Conservation (phyloP, 2,113 vertebrate species). For the Apodemus sylvaticus region DNA sequence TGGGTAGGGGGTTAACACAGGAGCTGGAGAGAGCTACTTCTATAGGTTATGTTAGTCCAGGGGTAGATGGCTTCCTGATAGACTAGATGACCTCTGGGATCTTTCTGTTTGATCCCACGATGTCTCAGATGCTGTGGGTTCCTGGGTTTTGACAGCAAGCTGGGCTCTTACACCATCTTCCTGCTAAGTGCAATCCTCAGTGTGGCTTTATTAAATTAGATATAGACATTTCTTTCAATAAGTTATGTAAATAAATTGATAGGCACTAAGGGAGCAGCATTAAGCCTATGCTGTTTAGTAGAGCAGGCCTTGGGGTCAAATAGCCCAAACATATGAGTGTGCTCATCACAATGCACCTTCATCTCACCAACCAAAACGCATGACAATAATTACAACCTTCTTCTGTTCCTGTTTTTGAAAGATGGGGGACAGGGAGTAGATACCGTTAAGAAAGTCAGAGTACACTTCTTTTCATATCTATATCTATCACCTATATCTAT, state of each 20-base stretch:
- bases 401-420: background rate
- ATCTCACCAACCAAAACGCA: background rate
- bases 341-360: background rate
- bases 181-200: background rate
- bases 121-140: background rate
- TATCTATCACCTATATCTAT: background rate
- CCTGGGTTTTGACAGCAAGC: background rate
- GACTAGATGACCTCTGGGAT: background rate
- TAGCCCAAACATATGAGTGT: background rate
- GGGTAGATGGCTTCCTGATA: background rate
- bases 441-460: background rate
- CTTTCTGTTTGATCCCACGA: background rate
- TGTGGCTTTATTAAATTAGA: constrained; percentile 25
- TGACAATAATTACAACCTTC: background rate
- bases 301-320: background rate
- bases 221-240: constrained; percentile 43
- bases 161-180: background rate
- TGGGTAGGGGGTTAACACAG: background rate
- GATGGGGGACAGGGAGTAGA: background rate
- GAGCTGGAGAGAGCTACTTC: background rate
- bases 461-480: background rate
- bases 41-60: background rate
- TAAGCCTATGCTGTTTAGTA: background rate
- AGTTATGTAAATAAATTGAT: background rate
- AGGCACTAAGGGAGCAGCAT: background rate